Base-by-base conservation (phyloP, 1,140 invertebrate species). In the Steinernema feltiae region DNA sequence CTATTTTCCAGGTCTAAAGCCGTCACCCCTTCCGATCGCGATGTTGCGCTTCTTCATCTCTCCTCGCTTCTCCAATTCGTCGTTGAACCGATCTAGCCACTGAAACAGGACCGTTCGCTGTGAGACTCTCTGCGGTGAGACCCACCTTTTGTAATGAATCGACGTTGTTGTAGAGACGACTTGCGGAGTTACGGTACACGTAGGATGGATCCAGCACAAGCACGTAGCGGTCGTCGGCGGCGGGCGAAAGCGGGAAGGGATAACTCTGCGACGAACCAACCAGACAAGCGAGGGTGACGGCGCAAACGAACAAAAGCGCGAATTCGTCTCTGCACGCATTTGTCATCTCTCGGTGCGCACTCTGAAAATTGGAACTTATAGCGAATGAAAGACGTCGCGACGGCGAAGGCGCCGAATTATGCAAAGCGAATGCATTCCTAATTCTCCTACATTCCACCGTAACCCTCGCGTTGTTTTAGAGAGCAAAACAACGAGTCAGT, bases 1-100 rank as follows among this genome's bases (percentile, higher is more conserved):
- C 24, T 63, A 63, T 63, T 63, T 63, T 63, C 53, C 53, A 63
- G 53, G 53, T 63, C 53, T 15, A 27, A 63, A 63, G 15, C 53
- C 53, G 24, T 63, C 53, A 17, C 53, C 53, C 15, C 53, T 15
- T 15, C 53, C 53, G 53, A 63, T 63, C 15, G 53, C 53, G 24
- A 63, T 63, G 53, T 63, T 63, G 2, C 53, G 7, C 24, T 63
- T 63, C 35, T 7, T 18, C 12, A 63, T 63, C 7, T n/a, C n/a
- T n/a, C 35, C 18, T 41, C 35, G 7, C 35, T 41, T 41, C 35
- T 7, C 18, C 35, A 41, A 7, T 18, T 41, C 35, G 35, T 41
- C 35, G 35, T 41, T 41, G 35, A 41, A 41, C 18, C 35, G 35
- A 41, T 41, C 35, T 41, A 41, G 18, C 35, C 35, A 41, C 35